Evolutionary conservation across 2,888 invertebrate genomes (phyloP), one percentile per base, ranked within the genome.

Genomic region (Sicus ferrugineus): DNA sequence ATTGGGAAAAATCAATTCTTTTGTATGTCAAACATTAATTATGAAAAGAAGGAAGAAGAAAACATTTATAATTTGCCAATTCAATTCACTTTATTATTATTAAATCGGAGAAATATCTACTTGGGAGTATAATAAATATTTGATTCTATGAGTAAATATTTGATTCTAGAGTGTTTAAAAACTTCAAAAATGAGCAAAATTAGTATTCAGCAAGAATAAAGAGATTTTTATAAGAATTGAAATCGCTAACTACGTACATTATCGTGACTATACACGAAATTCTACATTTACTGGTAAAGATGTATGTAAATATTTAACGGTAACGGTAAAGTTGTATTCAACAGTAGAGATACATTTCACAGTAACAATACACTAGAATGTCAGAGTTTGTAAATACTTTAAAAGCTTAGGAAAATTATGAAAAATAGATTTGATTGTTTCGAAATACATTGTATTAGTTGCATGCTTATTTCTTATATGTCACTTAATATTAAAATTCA

Each of bases 341-440:
- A 28, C 30, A n/a, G 30, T 26, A 58, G 23, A 56, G 30, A 26
- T n/a, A 21, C 6, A 26, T 54, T 54, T 6, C 11, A 54, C 5
- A 16, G 14, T 59, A 58, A 58, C 3, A 19, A 19, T 48, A n/a
- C 16, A 62, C 30, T 38, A 42, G 21, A 26, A 63, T 59, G 28
- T 26, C 14, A 54, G 19, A n/a, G 63, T 58, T 62, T 19, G 59
- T 63, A 54, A 28, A 54, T 26, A 63, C 63, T 42, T 16, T 59
- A 59, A 62, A 26, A 34, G 1, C 26, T 65, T 16, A 58, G 31
- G 50, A 21, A 30, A 34, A 23, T 58, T 23, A 14, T 31, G n/a
- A 11, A 56, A 50, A 38, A 50, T n/a, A 23, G n/a, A 26, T 72
- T 72, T 73, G 73, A 75, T 75, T 74, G 73, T 74, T 73, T 34